Evolutionary conservation across 2,797 vertebrate species (phyloP), one percentile per base, ranked within the genome.

Genomic region (Liparis tanakae): DNA sequence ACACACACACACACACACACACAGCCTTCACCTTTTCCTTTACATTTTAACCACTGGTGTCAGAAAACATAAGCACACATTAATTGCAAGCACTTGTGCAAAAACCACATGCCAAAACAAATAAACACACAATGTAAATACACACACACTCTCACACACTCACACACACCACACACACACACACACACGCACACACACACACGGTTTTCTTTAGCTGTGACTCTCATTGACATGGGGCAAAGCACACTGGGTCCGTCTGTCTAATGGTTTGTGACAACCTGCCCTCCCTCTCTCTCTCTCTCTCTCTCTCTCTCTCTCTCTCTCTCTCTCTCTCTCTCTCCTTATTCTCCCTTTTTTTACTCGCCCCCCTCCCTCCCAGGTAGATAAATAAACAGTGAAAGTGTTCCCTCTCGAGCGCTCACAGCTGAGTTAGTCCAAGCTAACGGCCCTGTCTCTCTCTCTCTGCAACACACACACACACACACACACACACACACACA

Each of bases 351-450:
- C 25, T n/a, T n/a, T n/a, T n/a, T n/a, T n/a, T n/a, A n/a, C n/a
- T n/a, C n/a, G n/a, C n/a, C n/a, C n/a, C n/a, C n/a, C n/a, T n/a
- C n/a, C n/a, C n/a, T n/a, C n/a, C n/a, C n/a, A n/a, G n/a, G n/a
- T 91, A 91, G 87, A 90, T 93, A 93, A 93, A 94, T 92, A 94
- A 94, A 93, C 93, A 93, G 84, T 72, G 86, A 91, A 92, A 91
- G 87, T 89, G 86, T 88, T 91, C 90, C 79, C 86, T 79, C 84
- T 86, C 70, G 10, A 76, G 84, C 48, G 34, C 89, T 92, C 88
- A 91, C 68, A 69, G 85, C 86, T 91, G 91, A 91, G 91, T 92
- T 93, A 89, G 89, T 88, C 74, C 86, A 85, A 84, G 90, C 88
- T 82, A 87, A 90, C 83, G 64, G 76, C 65, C 72, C 80, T 70